Evolutionary conservation across 2,113 vertebrate genomes (phyloP), one percentile per base, ranked within the genome.

Genomic region (Sclerurus mexicanus): DNA sequence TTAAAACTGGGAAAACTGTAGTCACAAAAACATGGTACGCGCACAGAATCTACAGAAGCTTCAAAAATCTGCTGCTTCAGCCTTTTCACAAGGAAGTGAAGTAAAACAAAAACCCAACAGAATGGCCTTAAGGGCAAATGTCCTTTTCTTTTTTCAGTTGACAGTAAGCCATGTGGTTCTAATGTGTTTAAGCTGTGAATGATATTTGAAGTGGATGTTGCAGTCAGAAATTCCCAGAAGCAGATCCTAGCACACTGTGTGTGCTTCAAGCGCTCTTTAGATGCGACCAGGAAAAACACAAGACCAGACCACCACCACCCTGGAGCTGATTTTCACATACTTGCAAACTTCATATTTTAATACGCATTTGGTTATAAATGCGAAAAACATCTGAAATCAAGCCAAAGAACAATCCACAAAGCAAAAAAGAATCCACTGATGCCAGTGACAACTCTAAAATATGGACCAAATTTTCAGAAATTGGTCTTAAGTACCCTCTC

Each of bases 171-270:
- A 95, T 93, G 90, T 91, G 89, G 89, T 89, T 85, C 81, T 95
- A 95, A 97, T 96, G 85, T 19, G 15, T 90, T 96, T 95, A 91
- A 93, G 90, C 78, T 93, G 91, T 40, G 78, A 73, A 82, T 22
- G 42, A 86, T 86, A 84, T 77, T 93, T 96, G 90, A 96, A 96
- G 72, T 94, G 59, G 78, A 91, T 85, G 78, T 77, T 0, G 0
- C 85, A 90, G 82, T 71, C 89, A 93, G 82, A 79, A 82, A 66
- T 93, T 94, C 85, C 85, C 93, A 96, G 93, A 31, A 96, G 85
- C 71, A 83, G 64, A 87, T 83, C 73, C 35, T 44, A 59, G 72
- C 55, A 90, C 40, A 35, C 28, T 42, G 4, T 13, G 44, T 53
- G 55, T 55, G 71, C 62, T 69, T 42, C 87, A 59, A 94, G 47